Evolutionary conservation across 2,797 vertebrate genomes (phyloP), one percentile per base, ranked within the genome.

Genomic region (Clarias fuscus): DNA sequence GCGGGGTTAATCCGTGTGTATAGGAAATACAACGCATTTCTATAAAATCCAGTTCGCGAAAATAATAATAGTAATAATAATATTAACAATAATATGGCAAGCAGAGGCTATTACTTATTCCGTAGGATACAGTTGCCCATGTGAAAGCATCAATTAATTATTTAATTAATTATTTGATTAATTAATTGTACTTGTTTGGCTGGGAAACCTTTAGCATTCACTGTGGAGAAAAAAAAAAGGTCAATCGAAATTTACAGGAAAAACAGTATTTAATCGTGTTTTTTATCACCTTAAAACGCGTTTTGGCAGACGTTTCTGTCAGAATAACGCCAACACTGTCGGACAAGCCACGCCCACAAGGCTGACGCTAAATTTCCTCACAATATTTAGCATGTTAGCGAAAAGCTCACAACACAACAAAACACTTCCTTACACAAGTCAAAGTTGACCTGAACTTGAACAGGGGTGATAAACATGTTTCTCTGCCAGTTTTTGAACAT

Each of bases 41-140:
- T n/a, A 53, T 75, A 0, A 75, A n/a, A 75, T 53, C 24, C 20
- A n/a, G 22, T 48, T 13, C 4, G 27, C 17, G 17, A 27, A 8
- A 76, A 76, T 30, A 27, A 76, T 76, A 56, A 76, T 76, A 56
- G 27, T 56, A 76, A 56, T 75, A 75, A 75, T 18, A 18, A 73
- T 75, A 76, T 8, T 53, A 75, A 53, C 15, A 56, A 27, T 56
- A 53, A 56, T 56, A 10, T 27, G 17, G 10, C 30, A 33, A 78
- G 33, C 17, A 20, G 1, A 22, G 3, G 13, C 24, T 53, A 10
- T 33, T 1, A 15, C 13, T 79, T 40, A 11, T 37, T 4, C 4
- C 30, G 56, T 10, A 61, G 1, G n/a, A 53, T 61, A 40, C 5
- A 13, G n/a, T 78, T 3, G 13, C 13, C 13, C 53, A 22, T 37